phyloP scores from a whole-genome alignment of 1,140 invertebrate species.

The Drosophila persimilis region DNA sequence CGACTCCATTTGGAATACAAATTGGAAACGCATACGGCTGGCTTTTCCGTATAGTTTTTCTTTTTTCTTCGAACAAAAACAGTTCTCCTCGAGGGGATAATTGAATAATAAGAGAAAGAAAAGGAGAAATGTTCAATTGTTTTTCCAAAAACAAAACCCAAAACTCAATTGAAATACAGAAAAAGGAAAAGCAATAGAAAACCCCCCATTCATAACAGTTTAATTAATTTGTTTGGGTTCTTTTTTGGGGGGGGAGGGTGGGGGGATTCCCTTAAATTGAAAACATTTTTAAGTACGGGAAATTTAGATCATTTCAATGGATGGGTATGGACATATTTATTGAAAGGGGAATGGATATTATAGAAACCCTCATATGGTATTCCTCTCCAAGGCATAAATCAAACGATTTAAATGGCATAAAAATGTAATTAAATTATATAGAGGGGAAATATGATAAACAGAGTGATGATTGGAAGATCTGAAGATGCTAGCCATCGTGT shows the following conservation, averaged over 20 bases:
- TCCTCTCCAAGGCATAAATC: background rate
- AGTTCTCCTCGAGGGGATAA: constrained; percentile 49
- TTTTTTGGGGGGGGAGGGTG: background rate
- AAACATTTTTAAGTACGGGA: constrained; percentile 23
- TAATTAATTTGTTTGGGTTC: constrained; percentile 58
- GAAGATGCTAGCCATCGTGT: no score
- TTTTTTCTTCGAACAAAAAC: constrained; percentile 17
- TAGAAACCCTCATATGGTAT: background rate
- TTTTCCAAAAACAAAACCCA: constrained; percentile 29
- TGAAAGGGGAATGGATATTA: constrained; percentile 7
- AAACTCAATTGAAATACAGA: constrained; percentile 38
- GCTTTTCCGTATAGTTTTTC: constrained; percentile 30
- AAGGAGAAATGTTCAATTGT: constrained; percentile 67
- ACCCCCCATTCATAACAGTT: constrained; percentile 49
- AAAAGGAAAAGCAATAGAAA: background rate
- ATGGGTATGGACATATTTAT: constrained; percentile 27
- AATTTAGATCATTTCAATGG: constrained; percentile 34
- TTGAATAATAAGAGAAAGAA: constrained; percentile 75
- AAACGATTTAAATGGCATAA: background rate
- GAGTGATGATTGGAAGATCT: no score
- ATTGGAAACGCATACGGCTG: constrained; percentile 27
- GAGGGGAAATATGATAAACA: no score
- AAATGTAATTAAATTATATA: constrained; percentile 1
- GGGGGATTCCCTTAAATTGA: constrained; percentile 20
- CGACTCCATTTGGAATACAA: constrained; percentile 37